A percentile compares a stretch with the other conserved stretches of the same genome.
Conservation (phyloP, 1,140 invertebrate species). For the Drosophila sp. region DNA sequence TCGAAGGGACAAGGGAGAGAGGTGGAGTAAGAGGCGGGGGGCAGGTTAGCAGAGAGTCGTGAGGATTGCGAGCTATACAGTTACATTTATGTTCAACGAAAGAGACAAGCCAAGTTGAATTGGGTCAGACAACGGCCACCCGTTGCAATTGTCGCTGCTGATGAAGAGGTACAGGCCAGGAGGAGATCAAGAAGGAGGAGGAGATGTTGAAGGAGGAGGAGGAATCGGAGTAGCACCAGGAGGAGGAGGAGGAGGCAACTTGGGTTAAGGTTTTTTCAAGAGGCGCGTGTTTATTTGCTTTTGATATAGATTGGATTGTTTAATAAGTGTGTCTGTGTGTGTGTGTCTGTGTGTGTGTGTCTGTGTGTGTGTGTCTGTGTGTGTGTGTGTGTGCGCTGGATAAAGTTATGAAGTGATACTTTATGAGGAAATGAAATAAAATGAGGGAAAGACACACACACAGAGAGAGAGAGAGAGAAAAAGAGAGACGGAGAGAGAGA, state of each 20-base stretch:
- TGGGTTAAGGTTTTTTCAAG: constrained; percentile 51
- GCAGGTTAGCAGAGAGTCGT: neutral
- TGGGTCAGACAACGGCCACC: constrained; percentile 67
- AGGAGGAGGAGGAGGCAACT: neutral
- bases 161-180: neutral
- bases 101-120: constrained; percentile 50
- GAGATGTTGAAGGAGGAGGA: constrained; percentile 21
- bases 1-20: neutral
- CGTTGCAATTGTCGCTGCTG: constrained; percentile 42
- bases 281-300: constrained; percentile 76
- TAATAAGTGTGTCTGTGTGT: constrained; percentile 39
- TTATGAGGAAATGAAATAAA: constrained; percentile 19
- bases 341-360: neutral
- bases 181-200: neutral
- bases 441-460: constrained; percentile 8
- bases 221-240: neutral
- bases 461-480: neutral
- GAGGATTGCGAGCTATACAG: constrained; percentile 35
- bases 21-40: neutral
- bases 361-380: constrained; percentile 8
- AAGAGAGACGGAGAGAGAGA: too few species aligned
- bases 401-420: constrained; percentile 24
- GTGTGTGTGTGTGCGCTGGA: constrained; percentile 8
- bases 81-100: constrained; percentile 39
- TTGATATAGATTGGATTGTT: constrained; percentile 77